These are phyloP conservation scores for Rhagoletis zephyria DNA, from an alignment of 1,140 invertebrate genomes.

Conservation along the genomic window DNA sequence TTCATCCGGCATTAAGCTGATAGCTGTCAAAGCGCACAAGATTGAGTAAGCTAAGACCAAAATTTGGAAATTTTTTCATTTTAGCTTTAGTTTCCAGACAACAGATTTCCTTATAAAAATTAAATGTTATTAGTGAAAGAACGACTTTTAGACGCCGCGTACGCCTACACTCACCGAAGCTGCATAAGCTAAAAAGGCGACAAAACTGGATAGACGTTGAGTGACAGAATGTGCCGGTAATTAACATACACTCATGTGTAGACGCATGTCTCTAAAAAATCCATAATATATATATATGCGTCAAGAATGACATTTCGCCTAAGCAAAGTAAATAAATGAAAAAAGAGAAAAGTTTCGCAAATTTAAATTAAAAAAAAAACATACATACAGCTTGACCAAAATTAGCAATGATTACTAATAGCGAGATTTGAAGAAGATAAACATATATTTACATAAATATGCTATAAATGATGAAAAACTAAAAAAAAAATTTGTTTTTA, in stretches of 20 bases:
- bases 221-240: constrained; percentile 33
- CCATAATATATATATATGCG: constrained; percentile 1
- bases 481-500: not conserved
- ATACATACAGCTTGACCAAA: not conserved
- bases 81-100: not conserved
- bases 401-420: constrained; percentile 36
- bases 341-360: not conserved
- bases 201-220: not conserved
- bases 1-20: not conserved
- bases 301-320: constrained; percentile 1
- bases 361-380: not conserved
- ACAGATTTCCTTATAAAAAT: constrained; percentile 28
- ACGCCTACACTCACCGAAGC: not conserved
- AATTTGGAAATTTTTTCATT: constrained; percentile 26
- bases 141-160: not conserved
- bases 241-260: not conserved
- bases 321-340: not conserved
- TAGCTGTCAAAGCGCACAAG: not conserved
- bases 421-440: not conserved
- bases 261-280: too few species aligned
- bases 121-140: constrained; percentile 15
- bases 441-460: not conserved
- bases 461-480: not conserved
- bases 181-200: not conserved
- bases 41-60: not conserved